phyloP scores from a whole-genome alignment of 2,797 vertebrate species.

The Poeciliopsis gracilis region DNA sequence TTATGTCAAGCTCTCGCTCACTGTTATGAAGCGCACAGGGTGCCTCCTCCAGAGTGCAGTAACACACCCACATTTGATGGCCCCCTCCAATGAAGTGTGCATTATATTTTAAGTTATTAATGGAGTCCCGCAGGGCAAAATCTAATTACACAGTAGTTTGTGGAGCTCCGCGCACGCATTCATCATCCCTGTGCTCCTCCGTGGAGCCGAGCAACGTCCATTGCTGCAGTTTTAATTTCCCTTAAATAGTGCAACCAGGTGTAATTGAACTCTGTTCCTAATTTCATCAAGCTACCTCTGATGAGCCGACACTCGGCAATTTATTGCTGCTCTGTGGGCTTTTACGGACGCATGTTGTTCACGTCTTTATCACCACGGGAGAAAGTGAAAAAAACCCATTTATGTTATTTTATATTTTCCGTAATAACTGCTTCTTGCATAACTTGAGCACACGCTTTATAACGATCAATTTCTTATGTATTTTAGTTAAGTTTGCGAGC shows the following conservation, averaged over 20 bases:
- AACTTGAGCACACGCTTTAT: background rate
- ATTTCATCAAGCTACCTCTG: constrained; percentile 72
- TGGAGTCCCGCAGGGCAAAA: constrained; percentile 75
- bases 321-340: constrained; percentile 28
- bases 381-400: background rate
- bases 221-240: constrained; percentile 69
- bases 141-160: constrained; percentile 78
- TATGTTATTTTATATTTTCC: background rate
- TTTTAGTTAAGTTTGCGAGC: background rate
- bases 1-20: constrained; percentile 41
- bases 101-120: constrained; percentile 81
- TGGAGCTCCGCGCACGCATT: constrained; percentile 31
- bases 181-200: constrained; percentile 60
- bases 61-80: constrained; percentile 64
- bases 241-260: constrained; percentile 64
- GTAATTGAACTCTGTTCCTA: constrained; percentile 65
- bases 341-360: background rate
- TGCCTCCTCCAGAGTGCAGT: constrained; percentile 56
- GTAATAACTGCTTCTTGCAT: background rate
- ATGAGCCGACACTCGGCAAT: constrained; percentile 59
- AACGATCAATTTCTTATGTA: background rate
- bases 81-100: constrained; percentile 79
- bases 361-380: background rate
- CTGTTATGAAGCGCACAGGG: constrained; percentile 56
- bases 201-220: constrained; percentile 48